Evolutionary conservation across 2,797 vertebrate genomes (phyloP).

Genomic region (Centropyge bicolor): DNA sequence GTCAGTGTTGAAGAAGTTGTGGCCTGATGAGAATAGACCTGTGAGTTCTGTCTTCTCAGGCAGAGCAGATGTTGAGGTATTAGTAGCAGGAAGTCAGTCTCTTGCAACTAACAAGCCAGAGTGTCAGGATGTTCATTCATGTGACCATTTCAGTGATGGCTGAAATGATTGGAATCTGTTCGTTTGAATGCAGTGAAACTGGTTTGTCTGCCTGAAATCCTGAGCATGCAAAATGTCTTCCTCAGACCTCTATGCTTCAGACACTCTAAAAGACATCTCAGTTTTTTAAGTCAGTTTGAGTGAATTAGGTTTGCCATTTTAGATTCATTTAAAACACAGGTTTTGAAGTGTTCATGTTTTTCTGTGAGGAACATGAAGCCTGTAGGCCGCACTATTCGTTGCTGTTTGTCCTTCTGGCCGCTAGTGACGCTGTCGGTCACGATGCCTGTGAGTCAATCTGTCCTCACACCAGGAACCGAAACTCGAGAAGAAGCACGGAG

Average conservation of each 20-base stretch:
- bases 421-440: slow-evolving; percentile 65
- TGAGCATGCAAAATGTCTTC: background rate
- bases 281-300: background rate
- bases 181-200: slow-evolving; percentile 23
- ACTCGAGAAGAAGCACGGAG: slow-evolving; percentile 25
- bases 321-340: background rate
- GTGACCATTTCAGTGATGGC: background rate
- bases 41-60: background rate
- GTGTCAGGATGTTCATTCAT: background rate
- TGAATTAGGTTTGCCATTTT: background rate
- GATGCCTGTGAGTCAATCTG: background rate
- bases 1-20: slow-evolving; percentile 31
- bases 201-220: background rate
- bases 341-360: background rate
- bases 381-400: background rate
- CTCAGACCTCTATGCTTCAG: background rate
- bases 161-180: background rate
- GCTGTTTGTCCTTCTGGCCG: slow-evolving; percentile 11
- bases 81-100: background rate
- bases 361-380: background rate
- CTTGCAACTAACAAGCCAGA: background rate
- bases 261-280: background rate
- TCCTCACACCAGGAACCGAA: background rate
- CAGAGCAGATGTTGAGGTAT: background rate
- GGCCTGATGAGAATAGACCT: background rate